Evolutionary conservation across 30 jellyfish, hydroid and myxozoan genomes (phyloP).

Genomic region (Aurelia aurita): DNA sequence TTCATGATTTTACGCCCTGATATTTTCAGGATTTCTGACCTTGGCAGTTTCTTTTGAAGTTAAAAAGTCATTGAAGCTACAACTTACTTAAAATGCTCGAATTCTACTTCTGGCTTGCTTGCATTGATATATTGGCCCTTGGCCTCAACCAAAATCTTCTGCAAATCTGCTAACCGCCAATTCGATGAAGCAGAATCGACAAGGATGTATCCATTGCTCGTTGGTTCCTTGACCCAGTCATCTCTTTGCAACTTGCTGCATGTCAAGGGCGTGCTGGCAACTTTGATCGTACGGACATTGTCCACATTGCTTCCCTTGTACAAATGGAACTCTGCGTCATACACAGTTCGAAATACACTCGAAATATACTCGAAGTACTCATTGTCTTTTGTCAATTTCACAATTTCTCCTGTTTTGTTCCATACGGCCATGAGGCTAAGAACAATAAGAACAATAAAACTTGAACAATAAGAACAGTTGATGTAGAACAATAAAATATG

Average conservation of each 20-base stretch:
- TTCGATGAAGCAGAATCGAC: constrained; percentile 11
- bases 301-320: not conserved
- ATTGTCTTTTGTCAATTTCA: not conserved
- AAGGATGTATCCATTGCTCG: not conserved
- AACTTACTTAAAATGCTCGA: not conserved
- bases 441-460: no score
- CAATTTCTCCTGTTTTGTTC: not conserved
- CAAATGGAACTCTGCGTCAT: constrained; percentile 25
- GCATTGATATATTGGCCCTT: constrained; percentile 17
- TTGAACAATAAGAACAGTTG: no score
- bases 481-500: no score
- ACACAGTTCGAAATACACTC: not conserved
- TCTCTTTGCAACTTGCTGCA: not conserved
- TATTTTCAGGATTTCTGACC: no score
- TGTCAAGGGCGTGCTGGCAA: constrained; percentile 2
- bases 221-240: not conserved
- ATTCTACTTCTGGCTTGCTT: not conserved
- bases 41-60: no score
- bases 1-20: no score
- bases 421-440: not conserved
- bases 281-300: not conserved
- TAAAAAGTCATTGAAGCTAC: no score
- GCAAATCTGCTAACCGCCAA: constrained; percentile 11
- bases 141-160: not conserved
- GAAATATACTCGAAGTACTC: no score